Percentiles rank a stretch among this genome's conserved stretches.
Conservation (phyloP, 2,888 invertebrate species). For the Noctua comes region DNA sequence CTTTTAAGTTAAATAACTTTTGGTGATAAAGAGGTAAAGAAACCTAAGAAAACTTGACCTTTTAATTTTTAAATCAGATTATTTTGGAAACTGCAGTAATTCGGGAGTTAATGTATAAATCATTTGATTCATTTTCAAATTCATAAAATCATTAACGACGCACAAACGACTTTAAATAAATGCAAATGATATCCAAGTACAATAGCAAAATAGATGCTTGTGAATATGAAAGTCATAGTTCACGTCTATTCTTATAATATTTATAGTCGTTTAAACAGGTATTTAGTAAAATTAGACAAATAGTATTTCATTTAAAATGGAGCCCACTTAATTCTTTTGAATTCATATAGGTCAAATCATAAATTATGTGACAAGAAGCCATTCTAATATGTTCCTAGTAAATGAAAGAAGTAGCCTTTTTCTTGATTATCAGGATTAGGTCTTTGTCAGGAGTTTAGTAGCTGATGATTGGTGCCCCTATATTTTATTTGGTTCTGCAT, state of each 20-base stretch:
- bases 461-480: background rate
- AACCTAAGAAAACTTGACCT: background rate
- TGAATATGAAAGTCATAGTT: background rate
- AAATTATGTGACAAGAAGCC: background rate
- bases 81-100: background rate
- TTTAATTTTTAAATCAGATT: background rate
- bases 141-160: background rate
- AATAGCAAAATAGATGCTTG: background rate
- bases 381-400: background rate
- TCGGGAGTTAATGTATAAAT: background rate
- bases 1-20: background rate
- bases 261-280: too few species aligned
- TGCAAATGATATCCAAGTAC: conserved; percentile 7
- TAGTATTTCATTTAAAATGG: too few species aligned
- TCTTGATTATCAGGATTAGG: background rate
- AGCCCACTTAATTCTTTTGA: background rate
- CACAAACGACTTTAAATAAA: background rate
- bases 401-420: background rate
- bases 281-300: background rate
- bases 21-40: background rate
- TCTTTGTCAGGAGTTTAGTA: background rate
- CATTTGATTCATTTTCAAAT: background rate
- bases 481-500: background rate
- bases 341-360: background rate
- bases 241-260: background rate